These are phyloP conservation scores for Rhadinocentrus ornatus DNA, from an alignment of 2,797 vertebrate genomes.

Conservation along the genomic window DNA sequence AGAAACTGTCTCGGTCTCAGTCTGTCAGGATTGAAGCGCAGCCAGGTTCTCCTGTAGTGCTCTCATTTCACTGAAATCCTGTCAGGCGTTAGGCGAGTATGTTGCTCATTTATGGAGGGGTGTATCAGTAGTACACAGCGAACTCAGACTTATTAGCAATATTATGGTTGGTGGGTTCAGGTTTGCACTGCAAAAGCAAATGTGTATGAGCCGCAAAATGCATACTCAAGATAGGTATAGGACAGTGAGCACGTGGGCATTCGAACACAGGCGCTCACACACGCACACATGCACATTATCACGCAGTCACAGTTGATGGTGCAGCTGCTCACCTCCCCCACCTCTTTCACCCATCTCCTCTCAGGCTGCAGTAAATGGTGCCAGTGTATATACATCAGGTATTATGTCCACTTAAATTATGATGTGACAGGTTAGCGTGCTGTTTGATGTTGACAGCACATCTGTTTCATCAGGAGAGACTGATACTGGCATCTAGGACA, in stretches of 20 bases:
- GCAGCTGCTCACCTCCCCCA: slow-evolving; percentile 79
- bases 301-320: slow-evolving; percentile 71
- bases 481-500: slow-evolving; percentile 91
- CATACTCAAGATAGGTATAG: slow-evolving; percentile 48
- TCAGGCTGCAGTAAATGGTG: slow-evolving; percentile 85
- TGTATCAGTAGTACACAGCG: slow-evolving; percentile 71
- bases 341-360: slow-evolving; percentile 77
- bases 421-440: slow-evolving; percentile 87
- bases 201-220: slow-evolving; percentile 53
- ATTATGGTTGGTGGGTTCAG: slow-evolving; percentile 67
- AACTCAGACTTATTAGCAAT: slow-evolving; percentile 76
- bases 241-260: slow-evolving; percentile 60
- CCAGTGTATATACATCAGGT: slow-evolving; percentile 86
- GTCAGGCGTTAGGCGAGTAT: slow-evolving; percentile 77
- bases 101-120: slow-evolving; percentile 79
- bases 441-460: slow-evolving; percentile 90
- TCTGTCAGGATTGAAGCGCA: slow-evolving; percentile 84
- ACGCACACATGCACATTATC: slow-evolving; percentile 67
- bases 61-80: slow-evolving; percentile 84
- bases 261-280: slow-evolving; percentile 64
- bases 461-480: slow-evolving; percentile 90
- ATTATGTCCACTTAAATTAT: slow-evolving; percentile 92
- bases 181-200: slow-evolving; percentile 62
- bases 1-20: slow-evolving; percentile 83
- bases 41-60: slow-evolving; percentile 84